Evolutionary conservation across 1,140 invertebrate genomes (phyloP).

Genomic region (Onthophagus taurus): DNA sequence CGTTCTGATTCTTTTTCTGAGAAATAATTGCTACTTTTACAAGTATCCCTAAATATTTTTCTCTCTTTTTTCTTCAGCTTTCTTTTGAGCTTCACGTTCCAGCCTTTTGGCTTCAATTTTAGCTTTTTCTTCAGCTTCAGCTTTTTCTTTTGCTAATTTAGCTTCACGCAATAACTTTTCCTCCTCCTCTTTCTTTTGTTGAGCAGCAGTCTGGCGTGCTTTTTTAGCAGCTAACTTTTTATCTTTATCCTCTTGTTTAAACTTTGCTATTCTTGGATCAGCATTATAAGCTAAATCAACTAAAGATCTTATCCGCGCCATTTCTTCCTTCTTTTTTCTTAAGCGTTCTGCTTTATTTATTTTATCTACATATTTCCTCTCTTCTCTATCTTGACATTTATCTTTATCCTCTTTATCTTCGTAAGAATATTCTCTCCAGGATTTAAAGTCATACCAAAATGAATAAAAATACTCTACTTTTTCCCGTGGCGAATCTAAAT

Average conservation of each 20-base stretch:
- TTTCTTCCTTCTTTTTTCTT: conserved; percentile 95
- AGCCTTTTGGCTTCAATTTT: conserved; percentile 73
- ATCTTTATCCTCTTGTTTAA: conserved; percentile 91
- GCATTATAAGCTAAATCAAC: conserved; percentile 90
- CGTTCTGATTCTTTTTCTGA: conserved; percentile 60
- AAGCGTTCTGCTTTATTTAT: conserved; percentile 87
- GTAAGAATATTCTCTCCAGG: conserved; percentile 99
- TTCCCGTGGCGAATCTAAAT: conserved; percentile 55
- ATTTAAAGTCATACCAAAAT: conserved; percentile 97
- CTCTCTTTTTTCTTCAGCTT: conserved; percentile 75
- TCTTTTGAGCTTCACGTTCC: conserved; percentile 76
- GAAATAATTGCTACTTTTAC: conserved; percentile 86
- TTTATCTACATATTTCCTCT: conserved; percentile 95
- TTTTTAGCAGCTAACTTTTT: conserved; percentile 80
- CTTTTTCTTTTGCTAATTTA: conserved; percentile 69
- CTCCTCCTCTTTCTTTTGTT: conserved; percentile 74
- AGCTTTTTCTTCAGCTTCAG: conserved; percentile 70
- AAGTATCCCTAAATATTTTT: conserved; percentile 73
- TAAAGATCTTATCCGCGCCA: conserved; percentile 74
- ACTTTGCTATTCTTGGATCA: conserved; percentile 85
- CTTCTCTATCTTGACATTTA: conserved; percentile 90
- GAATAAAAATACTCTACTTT: conserved; percentile 79
- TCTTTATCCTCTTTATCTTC: conserved; percentile 98
- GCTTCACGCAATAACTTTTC: conserved; percentile 61
- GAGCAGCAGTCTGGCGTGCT: conserved; percentile 81